Conservation (phyloP, 2,797 vertebrate species). For the Pagetopsis macropterus region DNA sequence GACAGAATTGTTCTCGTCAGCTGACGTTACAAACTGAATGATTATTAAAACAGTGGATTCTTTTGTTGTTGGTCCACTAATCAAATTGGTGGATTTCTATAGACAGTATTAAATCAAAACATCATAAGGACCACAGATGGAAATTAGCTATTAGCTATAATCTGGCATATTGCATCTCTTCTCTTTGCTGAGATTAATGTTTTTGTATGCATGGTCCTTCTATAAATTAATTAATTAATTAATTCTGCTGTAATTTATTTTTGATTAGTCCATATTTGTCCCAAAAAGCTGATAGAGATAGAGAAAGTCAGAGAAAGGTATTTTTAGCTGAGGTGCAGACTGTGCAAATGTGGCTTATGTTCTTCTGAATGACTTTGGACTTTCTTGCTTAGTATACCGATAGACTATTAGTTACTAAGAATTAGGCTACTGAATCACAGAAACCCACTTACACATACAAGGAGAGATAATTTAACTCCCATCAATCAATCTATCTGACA, state of each 20-base stretch:
- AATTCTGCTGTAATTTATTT: background rate
- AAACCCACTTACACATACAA: background rate
- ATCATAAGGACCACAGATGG: background rate
- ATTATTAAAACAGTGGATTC: background rate
- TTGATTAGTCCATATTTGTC: background rate
- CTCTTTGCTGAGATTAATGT: no score
- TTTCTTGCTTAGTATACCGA: background rate
- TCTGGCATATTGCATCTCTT: no score
- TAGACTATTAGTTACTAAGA: background rate
- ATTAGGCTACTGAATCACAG: background rate
- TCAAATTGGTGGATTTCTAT: background rate
- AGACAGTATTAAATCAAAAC: background rate
- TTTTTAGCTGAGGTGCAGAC: background rate
- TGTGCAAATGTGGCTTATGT: background rate
- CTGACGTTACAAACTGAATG: background rate
- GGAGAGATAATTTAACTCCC: background rate
- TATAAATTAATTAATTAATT: no score
- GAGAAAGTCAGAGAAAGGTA: background rate
- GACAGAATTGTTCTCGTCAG: background rate
- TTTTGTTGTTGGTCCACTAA: background rate
- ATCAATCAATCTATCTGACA: constrained; percentile 24
- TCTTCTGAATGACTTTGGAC: background rate
- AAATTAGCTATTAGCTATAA: no score
- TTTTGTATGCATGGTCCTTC: no score
- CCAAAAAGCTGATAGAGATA: background rate